These are phyloP conservation scores for Arctopsyche grandis DNA, from an alignment of 1,140 invertebrate genomes.

Conservation along the genomic window DNA sequence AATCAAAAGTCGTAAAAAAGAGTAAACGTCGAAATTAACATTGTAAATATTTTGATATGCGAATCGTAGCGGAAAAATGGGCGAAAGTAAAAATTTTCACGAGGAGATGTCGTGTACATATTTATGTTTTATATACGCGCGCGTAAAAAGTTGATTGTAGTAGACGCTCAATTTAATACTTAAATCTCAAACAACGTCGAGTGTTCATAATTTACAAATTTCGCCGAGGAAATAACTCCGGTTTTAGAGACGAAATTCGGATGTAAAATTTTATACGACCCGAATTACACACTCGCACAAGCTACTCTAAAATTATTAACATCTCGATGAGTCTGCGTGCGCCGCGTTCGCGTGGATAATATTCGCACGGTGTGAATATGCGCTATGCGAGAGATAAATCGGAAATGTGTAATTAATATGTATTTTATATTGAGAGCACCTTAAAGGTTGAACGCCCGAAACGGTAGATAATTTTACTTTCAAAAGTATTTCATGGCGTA, in stretches of 20 bases:
- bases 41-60: conserved; percentile 9
- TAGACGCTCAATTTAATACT: conserved; percentile 16
- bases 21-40: neutral
- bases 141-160: conserved; percentile 22
- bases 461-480: no score
- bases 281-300: neutral
- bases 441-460: no score
- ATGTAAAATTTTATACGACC: conserved; percentile 4
- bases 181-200: neutral
- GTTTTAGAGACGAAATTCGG: neutral
- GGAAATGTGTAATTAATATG: neutral
- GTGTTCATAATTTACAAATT: conserved; percentile 9
- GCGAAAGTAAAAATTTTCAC: conserved; percentile 17
- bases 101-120: neutral
- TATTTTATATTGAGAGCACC: no score
- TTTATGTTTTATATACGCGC: conserved; percentile 10
- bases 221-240: no score
- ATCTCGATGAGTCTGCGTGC: no score
- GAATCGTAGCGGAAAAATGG: conserved; percentile 5
- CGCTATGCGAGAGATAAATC: no score
- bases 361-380: neutral
- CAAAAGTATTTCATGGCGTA: no score
- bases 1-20: no score
- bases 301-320: no score
- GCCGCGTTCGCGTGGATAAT: neutral